Base-by-base conservation (phyloP, 2,797 vertebrate species). In the Loris lydekkerianus region DNA sequence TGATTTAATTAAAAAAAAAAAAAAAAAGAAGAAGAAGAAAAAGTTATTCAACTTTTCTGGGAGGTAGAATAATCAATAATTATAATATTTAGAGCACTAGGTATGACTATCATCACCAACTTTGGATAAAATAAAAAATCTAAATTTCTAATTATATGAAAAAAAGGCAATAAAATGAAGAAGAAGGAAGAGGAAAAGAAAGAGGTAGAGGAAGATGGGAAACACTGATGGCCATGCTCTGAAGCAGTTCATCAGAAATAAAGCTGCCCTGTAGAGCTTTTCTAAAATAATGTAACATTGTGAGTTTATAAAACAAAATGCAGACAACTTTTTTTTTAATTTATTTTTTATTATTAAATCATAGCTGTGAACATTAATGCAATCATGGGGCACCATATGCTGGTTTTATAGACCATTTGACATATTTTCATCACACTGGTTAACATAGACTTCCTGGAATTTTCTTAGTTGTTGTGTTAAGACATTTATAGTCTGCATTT, bases 81-180 rank as follows among this genome's bases (percentile, higher is more conserved):
- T 86, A 53, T 69, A 23, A 75, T n/a, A 76, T 40, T 80, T 67
- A 84, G 43, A 91, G 14, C 21, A 88, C 20, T 65, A 31, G 2
- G 1, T 40, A 83, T 82, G 23, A 75, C 31, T 73, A 69, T 18
- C 9, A 82, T 10, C 4, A 11, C 43, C 2, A 76, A 20, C 40
- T 37, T 69, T 94, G 46, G 5, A 10, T 63, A 93, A 37, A 88
- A 83, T 73, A 60, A 86, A 76, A 75, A 89, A 72, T 25, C n/a
- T 18, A 72, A 60, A 43, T 86, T n/a, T 91, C 31, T 56, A 90
- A 46, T 56, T 81, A 43, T 91, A 18, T 23, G 15, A 77, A 8
- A 5, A 76, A 93, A 69, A 43, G 8, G 8, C 86, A 80, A 73
- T 56, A 7, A 37, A 88, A 27, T 27, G 15, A 86, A 46, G 56